These are phyloP conservation scores for Caenorhabditis virilis DNA, from an alignment of 2,888 invertebrate genomes.

Conservation along the genomic window DNA sequence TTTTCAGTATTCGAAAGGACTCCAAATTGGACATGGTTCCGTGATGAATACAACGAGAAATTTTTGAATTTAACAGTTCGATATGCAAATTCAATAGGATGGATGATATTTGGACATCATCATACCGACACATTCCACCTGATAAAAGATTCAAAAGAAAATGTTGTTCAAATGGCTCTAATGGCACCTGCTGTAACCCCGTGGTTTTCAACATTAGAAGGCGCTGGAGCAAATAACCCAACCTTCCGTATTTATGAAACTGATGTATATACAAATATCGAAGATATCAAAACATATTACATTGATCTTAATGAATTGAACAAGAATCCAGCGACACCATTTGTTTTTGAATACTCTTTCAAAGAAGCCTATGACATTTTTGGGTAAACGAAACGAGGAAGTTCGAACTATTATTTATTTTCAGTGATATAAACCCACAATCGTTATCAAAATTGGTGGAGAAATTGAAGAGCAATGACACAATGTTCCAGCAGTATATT, in stretches of 20 bases:
- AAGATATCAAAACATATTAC: slow-evolving; percentile 61
- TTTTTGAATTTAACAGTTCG: slow-evolving; percentile 65
- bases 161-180: slow-evolving; percentile 74
- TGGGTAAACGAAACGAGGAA: slow-evolving; percentile 9
- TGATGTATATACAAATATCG: slow-evolving; percentile 37
- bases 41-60: slow-evolving; percentile 67
- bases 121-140: slow-evolving; percentile 69
- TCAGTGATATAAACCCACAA: slow-evolving; percentile 27
- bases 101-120: slow-evolving; percentile 69
- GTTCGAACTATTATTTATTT: not conserved
- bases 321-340: slow-evolving; percentile 36
- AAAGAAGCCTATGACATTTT: slow-evolving; percentile 47
- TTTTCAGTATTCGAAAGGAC: slow-evolving; percentile 67
- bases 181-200: slow-evolving; percentile 89
- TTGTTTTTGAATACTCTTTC: slow-evolving; percentile 58
- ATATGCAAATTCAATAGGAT: slow-evolving; percentile 69
- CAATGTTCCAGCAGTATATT: slow-evolving; percentile 45
- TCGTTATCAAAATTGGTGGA: slow-evolving; percentile 33
- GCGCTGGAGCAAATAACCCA: slow-evolving; percentile 68
- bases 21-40: slow-evolving; percentile 68
- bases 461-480: slow-evolving; percentile 40
- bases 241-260: slow-evolving; percentile 58
- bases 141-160: slow-evolving; percentile 68
- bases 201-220: slow-evolving; percentile 75
- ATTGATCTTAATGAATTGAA: slow-evolving; percentile 59